A percentile compares a stretch with the other conserved stretches of the same genome.
phyloP scores from a whole-genome alignment of 2,888 invertebrate genomes.

The Andricus quercusramuli region DNA sequence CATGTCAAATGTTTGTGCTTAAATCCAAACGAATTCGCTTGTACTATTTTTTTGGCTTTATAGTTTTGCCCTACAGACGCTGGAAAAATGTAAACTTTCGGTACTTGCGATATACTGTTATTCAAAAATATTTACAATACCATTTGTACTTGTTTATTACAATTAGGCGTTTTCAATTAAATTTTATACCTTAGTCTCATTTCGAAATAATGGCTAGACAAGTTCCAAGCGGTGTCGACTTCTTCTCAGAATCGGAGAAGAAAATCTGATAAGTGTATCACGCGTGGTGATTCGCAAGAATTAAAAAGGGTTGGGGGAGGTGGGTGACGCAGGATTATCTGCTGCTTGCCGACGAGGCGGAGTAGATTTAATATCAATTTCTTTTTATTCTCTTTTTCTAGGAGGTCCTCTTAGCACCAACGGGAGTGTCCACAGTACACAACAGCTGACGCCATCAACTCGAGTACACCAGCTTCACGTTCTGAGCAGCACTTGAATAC shows the following conservation, averaged over 20 bases:
- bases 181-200: neutral
- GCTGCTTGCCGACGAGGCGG: neutral
- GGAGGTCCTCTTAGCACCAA: neutral
- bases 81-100: no score
- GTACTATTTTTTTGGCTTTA: no score
- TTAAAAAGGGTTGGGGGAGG: constrained; percentile 1
- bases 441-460: constrained; percentile 77
- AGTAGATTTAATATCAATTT: constrained; percentile 18
- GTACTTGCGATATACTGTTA: no score
- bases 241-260: neutral
- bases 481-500: constrained; percentile 68
- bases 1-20: no score
- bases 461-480: constrained; percentile 60
- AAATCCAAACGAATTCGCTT: no score
- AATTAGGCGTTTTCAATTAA: neutral
- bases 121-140: no score
- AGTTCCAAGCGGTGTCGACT: neutral
- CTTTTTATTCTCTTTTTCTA: constrained; percentile 22
- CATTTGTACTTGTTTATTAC: neutral
- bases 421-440: constrained; percentile 63
- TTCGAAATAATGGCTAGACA: neutral
- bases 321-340: neutral
- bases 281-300: neutral
- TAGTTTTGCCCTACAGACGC: no score
- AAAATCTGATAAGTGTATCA: neutral